phyloP scores from a whole-genome alignment of 2,888 invertebrate species.

The Arrhopalites spinosus region DNA sequence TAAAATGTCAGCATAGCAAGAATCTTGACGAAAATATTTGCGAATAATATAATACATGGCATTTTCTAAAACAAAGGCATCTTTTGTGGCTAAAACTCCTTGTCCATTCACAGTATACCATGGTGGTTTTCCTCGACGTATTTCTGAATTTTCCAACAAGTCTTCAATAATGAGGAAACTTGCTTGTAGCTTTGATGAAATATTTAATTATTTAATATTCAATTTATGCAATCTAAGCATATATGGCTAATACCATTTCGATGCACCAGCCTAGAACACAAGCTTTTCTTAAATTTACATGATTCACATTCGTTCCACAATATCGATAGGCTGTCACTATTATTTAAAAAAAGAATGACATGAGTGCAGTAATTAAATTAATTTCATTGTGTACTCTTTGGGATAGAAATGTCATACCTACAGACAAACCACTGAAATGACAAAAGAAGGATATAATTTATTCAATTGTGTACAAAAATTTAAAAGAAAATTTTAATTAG shows the following conservation, averaged over 20 bases:
- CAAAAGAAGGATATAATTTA: no score
- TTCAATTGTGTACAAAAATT: no score
- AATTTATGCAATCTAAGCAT: not conserved
- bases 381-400: no score
- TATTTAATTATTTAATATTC: not conserved
- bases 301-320: not conserved
- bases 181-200: not conserved
- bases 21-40: not conserved
- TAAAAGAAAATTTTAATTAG: no score
- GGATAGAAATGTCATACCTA: no score
- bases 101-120: constrained; percentile 1
- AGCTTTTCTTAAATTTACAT: not conserved
- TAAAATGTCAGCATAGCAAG: not conserved
- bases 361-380: no score
- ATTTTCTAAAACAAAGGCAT: not conserved
- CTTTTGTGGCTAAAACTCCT: not conserved
- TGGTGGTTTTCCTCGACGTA: not conserved
- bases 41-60: not conserved
- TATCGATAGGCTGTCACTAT: not conserved
- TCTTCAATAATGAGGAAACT: constrained; percentile 1
- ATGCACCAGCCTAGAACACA: constrained; percentile 4
- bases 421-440: not conserved
- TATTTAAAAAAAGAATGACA: no score
- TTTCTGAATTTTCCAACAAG: not conserved
- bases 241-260: not conserved